Evolutionary conservation across 2,888 invertebrate genomes (phyloP).

Genomic region (Leptothorax acervorum): DNA sequence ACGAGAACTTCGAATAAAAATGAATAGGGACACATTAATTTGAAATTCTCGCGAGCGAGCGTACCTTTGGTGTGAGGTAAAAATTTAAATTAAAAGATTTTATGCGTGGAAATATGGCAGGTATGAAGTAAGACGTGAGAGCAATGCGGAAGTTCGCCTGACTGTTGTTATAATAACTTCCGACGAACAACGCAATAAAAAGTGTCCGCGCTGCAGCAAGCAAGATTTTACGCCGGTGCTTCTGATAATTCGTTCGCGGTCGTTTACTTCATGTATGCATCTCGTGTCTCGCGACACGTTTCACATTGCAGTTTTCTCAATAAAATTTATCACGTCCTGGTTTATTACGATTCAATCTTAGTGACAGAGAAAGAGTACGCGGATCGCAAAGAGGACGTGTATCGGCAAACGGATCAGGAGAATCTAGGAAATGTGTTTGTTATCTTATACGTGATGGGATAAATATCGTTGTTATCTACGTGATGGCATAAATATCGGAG

Average conservation of each 20-base stretch:
- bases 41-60: conserved; percentile 13
- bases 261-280: conserved; percentile 28
- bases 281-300: conserved; percentile 6
- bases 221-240: conserved; percentile 22
- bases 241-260: conserved; percentile 20
- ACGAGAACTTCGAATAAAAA: conserved; percentile 14
- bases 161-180: conserved; percentile 26
- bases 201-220: conserved; percentile 2
- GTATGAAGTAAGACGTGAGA: conserved; percentile 48
- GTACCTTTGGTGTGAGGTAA: background rate
- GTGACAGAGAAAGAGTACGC: conserved; percentile 49
- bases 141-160: conserved; percentile 27
- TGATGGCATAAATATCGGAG: conserved; percentile 51
- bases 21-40: conserved; percentile 19
- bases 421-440: conserved; percentile 60
- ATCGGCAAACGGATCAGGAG: conserved; percentile 58
- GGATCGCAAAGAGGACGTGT: conserved; percentile 55
- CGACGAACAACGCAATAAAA: conserved; percentile 14
- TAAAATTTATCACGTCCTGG: conserved; percentile 69
- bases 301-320: conserved; percentile 53
- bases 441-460: conserved; percentile 63
- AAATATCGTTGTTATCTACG: conserved; percentile 36
- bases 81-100: conserved; percentile 34
- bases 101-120: conserved; percentile 10
- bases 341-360: conserved; percentile 71